phyloP scores from a whole-genome alignment of 2,113 vertebrate species.

The Eidolon helvum region DNA sequence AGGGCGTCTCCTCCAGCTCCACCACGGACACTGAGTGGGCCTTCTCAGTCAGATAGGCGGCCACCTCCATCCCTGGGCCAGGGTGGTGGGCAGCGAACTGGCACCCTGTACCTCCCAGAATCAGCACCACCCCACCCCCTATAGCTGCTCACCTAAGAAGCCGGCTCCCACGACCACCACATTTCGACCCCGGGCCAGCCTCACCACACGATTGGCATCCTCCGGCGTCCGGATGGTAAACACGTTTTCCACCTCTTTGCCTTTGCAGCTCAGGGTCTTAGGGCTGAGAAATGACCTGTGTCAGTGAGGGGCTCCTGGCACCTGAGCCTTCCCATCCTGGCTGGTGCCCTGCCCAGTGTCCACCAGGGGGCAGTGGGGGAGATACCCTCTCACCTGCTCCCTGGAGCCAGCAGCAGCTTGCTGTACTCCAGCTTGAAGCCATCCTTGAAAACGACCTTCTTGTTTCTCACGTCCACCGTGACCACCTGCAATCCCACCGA shows the following conservation, averaged over 20 bases:
- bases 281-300: conserved; percentile 83
- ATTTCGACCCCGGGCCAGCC: conserved; percentile 93
- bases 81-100: background rate
- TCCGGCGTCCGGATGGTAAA: conserved; percentile 94
- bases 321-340: background rate
- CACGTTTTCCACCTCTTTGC: conserved; percentile 94
- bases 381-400: conserved; percentile 88
- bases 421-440: conserved; percentile 97
- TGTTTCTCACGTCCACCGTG: conserved; percentile 92
- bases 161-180: conserved; percentile 96
- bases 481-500: conserved; percentile 84
- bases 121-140: rapidly evolving
- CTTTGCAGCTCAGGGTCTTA: conserved; percentile 94
- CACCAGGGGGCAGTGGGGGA: rapidly evolving
- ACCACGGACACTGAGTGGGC: conserved; percentile 97
- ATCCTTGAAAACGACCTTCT: conserved; percentile 92
- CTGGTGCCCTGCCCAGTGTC: background rate
- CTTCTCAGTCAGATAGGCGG: conserved; percentile 94
- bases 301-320: background rate
- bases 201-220: conserved; percentile 93
- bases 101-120: background rate
- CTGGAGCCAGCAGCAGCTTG: conserved; percentile 95
- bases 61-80: conserved; percentile 95
- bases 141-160: conserved; percentile 90
- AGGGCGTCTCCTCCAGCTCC: conserved; percentile 93